Percentiles rank a stretch among this genome's conserved stretches.
Conservation (phyloP, 2,113 vertebrate genomes). For the Rutilus rutilus region DNA sequence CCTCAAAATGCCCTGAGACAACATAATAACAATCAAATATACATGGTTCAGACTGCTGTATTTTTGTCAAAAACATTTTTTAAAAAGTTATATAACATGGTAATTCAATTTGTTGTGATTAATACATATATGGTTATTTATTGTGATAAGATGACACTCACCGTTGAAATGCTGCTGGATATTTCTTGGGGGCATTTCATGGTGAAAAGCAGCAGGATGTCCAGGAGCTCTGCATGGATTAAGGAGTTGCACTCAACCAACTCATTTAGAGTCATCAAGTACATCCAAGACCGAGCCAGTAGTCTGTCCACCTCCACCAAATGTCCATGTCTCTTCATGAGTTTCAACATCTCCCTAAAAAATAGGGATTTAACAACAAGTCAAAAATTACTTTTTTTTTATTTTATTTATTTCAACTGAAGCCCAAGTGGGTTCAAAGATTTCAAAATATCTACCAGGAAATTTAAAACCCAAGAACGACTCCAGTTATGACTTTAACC, state of each 20-base stretch:
- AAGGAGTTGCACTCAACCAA: constrained; percentile 67
- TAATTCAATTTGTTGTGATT: background rate
- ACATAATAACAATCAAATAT: no score
- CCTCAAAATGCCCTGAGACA: no score
- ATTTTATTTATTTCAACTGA: no score
- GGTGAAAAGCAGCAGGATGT: constrained; percentile 68
- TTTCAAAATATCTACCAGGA: no score
- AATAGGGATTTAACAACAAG: background rate
- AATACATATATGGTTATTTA: background rate
- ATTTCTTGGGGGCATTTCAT: constrained; percentile 58
- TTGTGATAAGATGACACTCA: constrained; percentile 51
- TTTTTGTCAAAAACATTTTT: no score
- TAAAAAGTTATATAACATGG: no score
- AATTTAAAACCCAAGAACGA: no score
- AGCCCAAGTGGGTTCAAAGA: no score
- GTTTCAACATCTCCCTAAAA: constrained; percentile 66
- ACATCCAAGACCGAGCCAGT: constrained; percentile 81
- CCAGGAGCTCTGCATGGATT: constrained; percentile 67
- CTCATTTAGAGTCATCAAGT: constrained; percentile 68
- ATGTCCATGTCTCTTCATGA: constrained; percentile 68
- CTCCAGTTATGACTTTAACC: no score
- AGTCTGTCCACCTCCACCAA: constrained; percentile 73
- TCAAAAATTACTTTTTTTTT: no score
- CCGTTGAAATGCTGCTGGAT: fast-evolving
- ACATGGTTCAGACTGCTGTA: no score